These are phyloP conservation scores for Neosalanx taihuensis DNA, from an alignment of 2,797 vertebrate species.

Conservation along the genomic window DNA sequence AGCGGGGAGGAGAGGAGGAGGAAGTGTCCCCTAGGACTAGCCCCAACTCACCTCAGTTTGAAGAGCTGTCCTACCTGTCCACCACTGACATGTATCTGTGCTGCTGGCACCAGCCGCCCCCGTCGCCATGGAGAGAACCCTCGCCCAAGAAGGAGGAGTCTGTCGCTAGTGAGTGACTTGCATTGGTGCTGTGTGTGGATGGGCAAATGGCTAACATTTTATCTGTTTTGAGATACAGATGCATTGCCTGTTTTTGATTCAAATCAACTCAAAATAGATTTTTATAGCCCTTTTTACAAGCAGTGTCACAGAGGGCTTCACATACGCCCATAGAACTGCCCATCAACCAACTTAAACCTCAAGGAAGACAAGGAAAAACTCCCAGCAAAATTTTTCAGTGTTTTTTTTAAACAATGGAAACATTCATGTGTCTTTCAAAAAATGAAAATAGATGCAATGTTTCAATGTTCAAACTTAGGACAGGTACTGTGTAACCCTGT, in stretches of 20 bases:
- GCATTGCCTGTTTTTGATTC: too few species aligned
- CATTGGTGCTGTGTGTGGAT: neutral
- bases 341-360: too few species aligned
- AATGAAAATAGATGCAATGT: too few species aligned
- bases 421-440: too few species aligned
- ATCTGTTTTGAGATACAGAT: too few species aligned
- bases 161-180: slow-evolving; percentile 79
- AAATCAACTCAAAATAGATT: too few species aligned
- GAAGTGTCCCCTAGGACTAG: slow-evolving; percentile 58
- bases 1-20: slow-evolving; percentile 60
- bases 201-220: neutral
- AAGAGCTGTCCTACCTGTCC: slow-evolving; percentile 81
- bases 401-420: neutral
- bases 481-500: neutral
- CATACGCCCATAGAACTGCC: too few species aligned
- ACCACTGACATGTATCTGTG: slow-evolving; percentile 89
- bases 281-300: too few species aligned
- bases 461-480: too few species aligned
- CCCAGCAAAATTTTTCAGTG: neutral
- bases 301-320: too few species aligned
- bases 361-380: too few species aligned
- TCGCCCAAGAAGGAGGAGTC: slow-evolving; percentile 86
- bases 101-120: slow-evolving; percentile 84
- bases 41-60: slow-evolving; percentile 62
- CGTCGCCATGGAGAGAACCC: slow-evolving; percentile 79